A percentile compares a stretch with the other conserved stretches of the same genome.
These are phyloP conservation scores for Neostethus bicornis DNA, from an alignment of 2,797 vertebrate genomes.

Conservation along the genomic window DNA sequence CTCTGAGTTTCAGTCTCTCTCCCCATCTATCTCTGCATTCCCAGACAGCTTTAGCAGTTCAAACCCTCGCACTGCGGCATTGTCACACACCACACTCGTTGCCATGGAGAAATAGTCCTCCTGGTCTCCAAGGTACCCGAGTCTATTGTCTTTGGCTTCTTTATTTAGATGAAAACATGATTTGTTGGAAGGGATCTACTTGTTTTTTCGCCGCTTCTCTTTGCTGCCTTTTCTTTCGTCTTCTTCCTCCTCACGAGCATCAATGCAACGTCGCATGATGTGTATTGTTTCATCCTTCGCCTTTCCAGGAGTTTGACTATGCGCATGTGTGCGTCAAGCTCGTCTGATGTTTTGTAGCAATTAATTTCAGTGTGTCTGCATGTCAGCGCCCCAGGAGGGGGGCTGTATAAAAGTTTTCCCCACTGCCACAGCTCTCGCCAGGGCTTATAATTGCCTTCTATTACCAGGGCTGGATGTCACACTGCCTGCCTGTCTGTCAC, in stretches of 20 bases:
- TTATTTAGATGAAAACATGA: constrained; percentile 87
- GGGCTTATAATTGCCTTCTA: constrained; percentile 80
- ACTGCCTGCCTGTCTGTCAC: constrained; percentile 76
- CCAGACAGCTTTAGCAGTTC: constrained; percentile 80
- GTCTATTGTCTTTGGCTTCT: constrained; percentile 85
- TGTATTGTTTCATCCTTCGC: constrained; percentile 74
- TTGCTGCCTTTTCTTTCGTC: constrained; percentile 62
- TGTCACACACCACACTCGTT: constrained; percentile 81
- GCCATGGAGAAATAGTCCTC: constrained; percentile 87
- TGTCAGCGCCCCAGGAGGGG: constrained; percentile 77
- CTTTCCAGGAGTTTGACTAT: constrained; percentile 78
- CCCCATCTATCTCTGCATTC: constrained; percentile 79
- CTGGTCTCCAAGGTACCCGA: constrained; percentile 86
- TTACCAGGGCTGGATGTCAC: constrained; percentile 78
- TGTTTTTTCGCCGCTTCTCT: constrained; percentile 64
- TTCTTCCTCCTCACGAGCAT: constrained; percentile 67
- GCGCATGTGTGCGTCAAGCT: constrained; percentile 68
- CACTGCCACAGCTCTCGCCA: constrained; percentile 73
- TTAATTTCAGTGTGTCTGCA: constrained; percentile 79
- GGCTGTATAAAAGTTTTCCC: constrained; percentile 75
- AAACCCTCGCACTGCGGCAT: constrained; percentile 80
- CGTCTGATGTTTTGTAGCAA: constrained; percentile 81
- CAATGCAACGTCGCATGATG: constrained; percentile 64
- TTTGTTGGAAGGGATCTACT: constrained; percentile 79
- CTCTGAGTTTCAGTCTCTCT: constrained; percentile 58